Percentiles rank a stretch among this genome's conserved stretches.
Evolutionary conservation across 2,113 vertebrate genomes (phyloP).

Genomic region (Neolamprologus caudopunctatus): DNA sequence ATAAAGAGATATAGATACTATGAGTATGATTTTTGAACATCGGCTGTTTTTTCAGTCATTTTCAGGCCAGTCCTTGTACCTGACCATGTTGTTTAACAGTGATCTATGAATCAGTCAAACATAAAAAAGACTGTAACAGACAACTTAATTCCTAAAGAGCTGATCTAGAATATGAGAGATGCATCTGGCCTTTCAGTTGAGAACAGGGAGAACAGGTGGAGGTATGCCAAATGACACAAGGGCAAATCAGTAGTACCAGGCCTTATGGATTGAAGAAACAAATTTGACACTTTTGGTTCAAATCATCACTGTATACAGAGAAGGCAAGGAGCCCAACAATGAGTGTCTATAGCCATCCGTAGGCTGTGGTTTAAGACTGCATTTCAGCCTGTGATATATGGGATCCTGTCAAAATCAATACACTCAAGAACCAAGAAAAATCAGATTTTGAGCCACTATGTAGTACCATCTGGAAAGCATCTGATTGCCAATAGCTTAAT

Average conservation of each 20-base stretch:
- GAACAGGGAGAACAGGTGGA: not conserved
- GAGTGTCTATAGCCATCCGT: not conserved
- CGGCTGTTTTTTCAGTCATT: not conserved
- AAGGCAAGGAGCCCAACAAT: not conserved
- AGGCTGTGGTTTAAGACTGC: not conserved
- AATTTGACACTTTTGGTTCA: not conserved
- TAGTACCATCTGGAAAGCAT: not conserved
- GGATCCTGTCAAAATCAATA: not conserved
- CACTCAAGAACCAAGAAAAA: not conserved
- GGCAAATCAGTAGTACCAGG: not conserved
- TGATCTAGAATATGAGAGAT: not conserved
- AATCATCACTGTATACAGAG: not conserved
- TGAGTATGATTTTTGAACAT: not conserved
- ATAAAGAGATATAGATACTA: not conserved
- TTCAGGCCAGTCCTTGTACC: not conserved
- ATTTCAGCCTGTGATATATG: not conserved
- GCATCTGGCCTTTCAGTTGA: not conserved
- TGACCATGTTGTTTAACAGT: not conserved
- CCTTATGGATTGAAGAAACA: not conserved
- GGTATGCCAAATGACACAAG: not conserved
- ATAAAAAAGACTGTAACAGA: not conserved
- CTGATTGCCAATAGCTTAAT: not conserved
- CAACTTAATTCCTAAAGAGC: not conserved
- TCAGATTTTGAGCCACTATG: not conserved
- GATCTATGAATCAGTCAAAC: not conserved